Conservation (phyloP, 2,888 invertebrate genomes). For the Lycocerus yunnanus region DNA sequence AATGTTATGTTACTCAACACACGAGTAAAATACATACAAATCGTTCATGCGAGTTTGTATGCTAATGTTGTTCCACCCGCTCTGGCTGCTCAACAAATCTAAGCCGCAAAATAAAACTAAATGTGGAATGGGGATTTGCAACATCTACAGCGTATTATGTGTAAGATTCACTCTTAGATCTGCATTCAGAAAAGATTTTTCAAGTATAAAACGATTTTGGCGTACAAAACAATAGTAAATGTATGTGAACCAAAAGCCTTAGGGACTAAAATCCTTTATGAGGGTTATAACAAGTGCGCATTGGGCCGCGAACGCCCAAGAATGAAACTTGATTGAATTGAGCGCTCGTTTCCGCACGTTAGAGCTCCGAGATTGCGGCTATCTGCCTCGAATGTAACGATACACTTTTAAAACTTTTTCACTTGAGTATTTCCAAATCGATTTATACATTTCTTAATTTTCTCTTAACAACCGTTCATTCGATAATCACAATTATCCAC, state of each 20-base stretch:
- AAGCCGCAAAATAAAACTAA: background rate
- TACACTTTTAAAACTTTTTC: slow-evolving; percentile 21
- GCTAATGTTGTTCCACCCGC: slow-evolving; percentile 38
- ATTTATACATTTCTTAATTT: background rate
- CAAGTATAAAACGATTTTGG: slow-evolving; percentile 10
- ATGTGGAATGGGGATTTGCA: slow-evolving; percentile 1
- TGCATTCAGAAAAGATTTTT: background rate
- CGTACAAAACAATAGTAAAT: slow-evolving; percentile 9
- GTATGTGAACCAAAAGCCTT: slow-evolving; percentile 7
- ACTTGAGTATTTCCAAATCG: background rate
- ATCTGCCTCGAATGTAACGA: slow-evolving; percentile 39
- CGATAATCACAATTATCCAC: background rate
- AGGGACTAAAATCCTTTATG: slow-evolving; percentile 32
- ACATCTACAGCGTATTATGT: slow-evolving; percentile 5
- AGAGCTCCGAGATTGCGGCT: slow-evolving; percentile 46
- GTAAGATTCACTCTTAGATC: slow-evolving; percentile 15
- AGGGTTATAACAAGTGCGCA: slow-evolving; percentile 44
- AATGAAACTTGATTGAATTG: slow-evolving; percentile 51
- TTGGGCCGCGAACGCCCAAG: slow-evolving; percentile 43
- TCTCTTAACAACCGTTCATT: background rate
- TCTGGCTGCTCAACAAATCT: background rate
- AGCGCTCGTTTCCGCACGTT: slow-evolving; percentile 51
- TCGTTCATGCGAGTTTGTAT: slow-evolving; percentile 43
- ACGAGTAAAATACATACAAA: slow-evolving; percentile 30
- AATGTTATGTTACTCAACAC: slow-evolving; percentile 47